phyloP scores from a whole-genome alignment of 2,888 invertebrate genomes.

The Baronia brevicornis region DNA sequence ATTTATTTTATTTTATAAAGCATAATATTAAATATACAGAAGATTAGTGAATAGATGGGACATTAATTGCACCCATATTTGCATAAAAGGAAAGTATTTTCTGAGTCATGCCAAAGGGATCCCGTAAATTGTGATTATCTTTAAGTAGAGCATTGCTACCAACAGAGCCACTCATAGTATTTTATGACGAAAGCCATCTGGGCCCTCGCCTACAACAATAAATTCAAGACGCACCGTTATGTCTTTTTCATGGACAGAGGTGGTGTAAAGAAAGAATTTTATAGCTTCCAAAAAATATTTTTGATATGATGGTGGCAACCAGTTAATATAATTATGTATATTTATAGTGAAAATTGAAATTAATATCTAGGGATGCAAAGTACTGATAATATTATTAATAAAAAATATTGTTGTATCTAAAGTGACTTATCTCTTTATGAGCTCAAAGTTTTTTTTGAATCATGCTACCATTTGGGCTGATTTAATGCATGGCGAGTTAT shows the following conservation, averaged over 20 bases:
- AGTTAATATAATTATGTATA: background rate
- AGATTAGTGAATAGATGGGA: too few species aligned
- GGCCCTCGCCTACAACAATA: constrained; percentile 64
- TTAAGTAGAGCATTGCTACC: constrained; percentile 63
- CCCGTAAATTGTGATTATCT: constrained; percentile 74
- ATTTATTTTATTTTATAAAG: too few species aligned
- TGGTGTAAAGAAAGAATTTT: constrained; percentile 58
- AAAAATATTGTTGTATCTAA: too few species aligned
- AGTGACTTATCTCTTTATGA: too few species aligned
- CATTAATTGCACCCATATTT: constrained; percentile 56
- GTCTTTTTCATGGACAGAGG: constrained; percentile 68
- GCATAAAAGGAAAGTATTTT: constrained; percentile 49
- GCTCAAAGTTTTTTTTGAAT: too few species aligned
- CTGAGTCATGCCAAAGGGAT: constrained; percentile 49
- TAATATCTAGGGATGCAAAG: too few species aligned
- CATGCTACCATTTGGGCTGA: too few species aligned
- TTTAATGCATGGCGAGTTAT: too few species aligned
- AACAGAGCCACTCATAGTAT: constrained; percentile 67
- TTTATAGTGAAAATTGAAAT: constrained; percentile 6
- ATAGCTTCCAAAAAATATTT: constrained; percentile 49
- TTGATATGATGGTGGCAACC: background rate
- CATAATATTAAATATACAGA: too few species aligned
- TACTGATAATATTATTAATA: too few species aligned
- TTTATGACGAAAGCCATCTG: constrained; percentile 73
- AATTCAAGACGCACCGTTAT: constrained; percentile 68